Evolutionary conservation across 92 coral and sea anemone genomes (phyloP), one percentile per base, ranked within the genome.

Genomic region (Porites cylindrica): DNA sequence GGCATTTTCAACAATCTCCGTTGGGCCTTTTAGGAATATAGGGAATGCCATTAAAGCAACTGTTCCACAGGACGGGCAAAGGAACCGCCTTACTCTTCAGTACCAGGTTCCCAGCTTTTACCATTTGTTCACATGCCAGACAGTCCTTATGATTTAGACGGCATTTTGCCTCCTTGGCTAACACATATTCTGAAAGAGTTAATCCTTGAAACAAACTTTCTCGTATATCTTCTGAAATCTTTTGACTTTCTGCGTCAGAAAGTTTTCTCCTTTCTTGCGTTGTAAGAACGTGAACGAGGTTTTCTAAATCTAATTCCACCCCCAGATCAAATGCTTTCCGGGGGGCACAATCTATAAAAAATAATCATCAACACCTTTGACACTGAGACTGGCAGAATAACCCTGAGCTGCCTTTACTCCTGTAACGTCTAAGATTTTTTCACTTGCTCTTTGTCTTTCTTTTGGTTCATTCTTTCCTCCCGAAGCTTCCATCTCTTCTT

Each of bases 181-280:
- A 70, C 82, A 89, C 81, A 89, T 92, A 92, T 80, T 92, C 87
- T 52, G 76, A 61, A 51, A 88, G 79, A 68, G 78, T 88, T 66
- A 88, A 77, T 79, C 88, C 94, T 56, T 81, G 80, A 88, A 92
- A 84, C 86, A 79, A 88, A 76, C 95, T 92, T 80, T 79, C 92
- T 72, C 89, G 90, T 79, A 92, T 84, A 51, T 71, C 82, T 70
- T 79, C 77, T 24, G 83, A 81, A 76, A 89, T 74, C 76, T 89
- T 89, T 75, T 89, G 92, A 77, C 81, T 65, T 19, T 84, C 66
- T 67, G 67, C 77, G 75, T 70, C 67, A 85, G 81, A 79, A 65
- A 78, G 73, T 70, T 83, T 78, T 74, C 89, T 74, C 79, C 77
- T 78, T 80, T 90, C 88, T 65, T 84, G 79, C 53, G 73, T 77